A percentile compares a stretch with the other conserved stretches of the same genome.
These are phyloP conservation scores for Achlya flavicornis DNA, from an alignment of 2,888 invertebrate genomes.

Conservation along the genomic window DNA sequence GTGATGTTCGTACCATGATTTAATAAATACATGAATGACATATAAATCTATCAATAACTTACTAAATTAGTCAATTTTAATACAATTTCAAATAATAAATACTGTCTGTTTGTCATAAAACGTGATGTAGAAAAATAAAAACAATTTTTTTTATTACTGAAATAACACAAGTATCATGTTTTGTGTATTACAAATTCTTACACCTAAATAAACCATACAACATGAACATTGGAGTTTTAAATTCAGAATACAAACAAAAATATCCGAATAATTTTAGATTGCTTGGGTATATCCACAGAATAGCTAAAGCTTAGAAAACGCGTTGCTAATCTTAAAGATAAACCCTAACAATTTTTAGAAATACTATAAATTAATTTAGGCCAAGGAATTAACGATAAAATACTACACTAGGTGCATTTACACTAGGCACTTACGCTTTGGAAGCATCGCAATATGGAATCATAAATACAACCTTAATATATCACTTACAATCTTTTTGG, in stretches of 20 bases:
- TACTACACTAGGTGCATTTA: slow-evolving; percentile 23
- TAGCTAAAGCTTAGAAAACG: slow-evolving; percentile 25
- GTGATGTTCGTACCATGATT: neutral
- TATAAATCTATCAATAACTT: neutral
- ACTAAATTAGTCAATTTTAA: neutral
- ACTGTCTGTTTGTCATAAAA: neutral
- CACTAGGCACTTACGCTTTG: slow-evolving; percentile 45
- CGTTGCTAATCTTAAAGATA: neutral
- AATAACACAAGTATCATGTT: neutral
- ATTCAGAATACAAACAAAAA: neutral
- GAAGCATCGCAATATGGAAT: slow-evolving; percentile 36
- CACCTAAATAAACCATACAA: neutral
- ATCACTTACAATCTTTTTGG: slow-evolving; percentile 24
- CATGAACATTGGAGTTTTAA: neutral
- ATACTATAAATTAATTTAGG: neutral
- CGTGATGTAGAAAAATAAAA: neutral
- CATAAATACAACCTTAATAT: slow-evolving; percentile 45
- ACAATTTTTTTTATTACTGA: neutral
- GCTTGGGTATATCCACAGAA: neutral
- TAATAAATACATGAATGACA: slow-evolving; percentile 29
- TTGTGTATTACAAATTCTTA: neutral
- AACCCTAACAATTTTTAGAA: neutral
- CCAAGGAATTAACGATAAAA: neutral
- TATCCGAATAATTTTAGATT: neutral
- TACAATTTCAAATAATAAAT: neutral